phyloP scores from a whole-genome alignment of 2,888 invertebrate species.

The Patella ulyssiponensis region DNA sequence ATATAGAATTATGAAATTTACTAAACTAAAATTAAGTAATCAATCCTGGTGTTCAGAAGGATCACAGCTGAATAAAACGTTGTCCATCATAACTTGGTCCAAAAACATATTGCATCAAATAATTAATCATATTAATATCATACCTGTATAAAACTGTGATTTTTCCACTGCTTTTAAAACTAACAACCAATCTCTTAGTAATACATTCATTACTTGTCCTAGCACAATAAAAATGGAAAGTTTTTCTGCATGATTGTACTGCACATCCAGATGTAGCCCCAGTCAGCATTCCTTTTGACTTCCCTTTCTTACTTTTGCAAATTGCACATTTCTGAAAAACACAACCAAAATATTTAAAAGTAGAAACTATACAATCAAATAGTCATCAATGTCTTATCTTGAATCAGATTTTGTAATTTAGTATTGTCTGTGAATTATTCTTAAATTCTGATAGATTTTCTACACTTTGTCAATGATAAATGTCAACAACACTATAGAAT shows the following conservation, averaged over 20 bases:
- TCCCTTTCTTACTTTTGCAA: constrained; percentile 75
- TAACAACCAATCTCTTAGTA: constrained; percentile 32
- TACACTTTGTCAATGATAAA: no score
- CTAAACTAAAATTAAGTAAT: no score
- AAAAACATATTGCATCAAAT: no score
- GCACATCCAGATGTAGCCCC: constrained; percentile 84
- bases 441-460: no score
- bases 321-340: constrained; percentile 78
- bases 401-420: no score
- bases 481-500: no score
- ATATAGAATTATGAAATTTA: no score
- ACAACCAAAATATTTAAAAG: constrained; percentile 14
- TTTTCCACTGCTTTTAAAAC: constrained; percentile 18
- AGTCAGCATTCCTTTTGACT: constrained; percentile 24
- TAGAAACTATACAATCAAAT: background rate
- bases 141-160: constrained; percentile 35
- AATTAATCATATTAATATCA: background rate
- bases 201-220: constrained; percentile 4
- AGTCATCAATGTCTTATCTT: no score
- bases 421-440: background rate
- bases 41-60: no score
- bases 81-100: no score
- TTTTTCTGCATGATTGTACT: constrained; percentile 77
- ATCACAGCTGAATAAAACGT: no score
- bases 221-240: constrained; percentile 84